Percentiles rank a stretch among this genome's conserved stretches.
phyloP scores from a whole-genome alignment of 1,140 invertebrate species.

The Aethina tumida region DNA sequence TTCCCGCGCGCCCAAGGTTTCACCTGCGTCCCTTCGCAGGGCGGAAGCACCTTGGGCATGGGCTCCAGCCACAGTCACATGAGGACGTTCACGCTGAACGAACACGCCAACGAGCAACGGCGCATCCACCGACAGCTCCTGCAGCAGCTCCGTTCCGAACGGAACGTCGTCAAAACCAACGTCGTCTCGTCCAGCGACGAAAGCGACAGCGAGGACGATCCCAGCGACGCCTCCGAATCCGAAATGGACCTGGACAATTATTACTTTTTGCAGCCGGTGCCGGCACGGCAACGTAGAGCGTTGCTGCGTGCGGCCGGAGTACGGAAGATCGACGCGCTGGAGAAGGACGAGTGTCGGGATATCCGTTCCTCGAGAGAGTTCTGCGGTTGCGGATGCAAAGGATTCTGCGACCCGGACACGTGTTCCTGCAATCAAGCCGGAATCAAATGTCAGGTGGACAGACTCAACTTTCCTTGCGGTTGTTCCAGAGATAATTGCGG shows the following conservation, averaged over 20 bases:
- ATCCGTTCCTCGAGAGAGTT: slow-evolving; percentile 87
- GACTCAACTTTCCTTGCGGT: slow-evolving; percentile 92
- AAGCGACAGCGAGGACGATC: slow-evolving; percentile 67
- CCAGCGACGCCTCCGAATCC: slow-evolving; percentile 72
- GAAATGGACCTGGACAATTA: slow-evolving; percentile 85
- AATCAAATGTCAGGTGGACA: slow-evolving; percentile 85
- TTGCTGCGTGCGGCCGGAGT: slow-evolving; percentile 82
- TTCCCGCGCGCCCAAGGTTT: slow-evolving; percentile 95
- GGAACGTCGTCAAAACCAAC: slow-evolving; percentile 40
- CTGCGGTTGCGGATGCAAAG: slow-evolving; percentile 92
- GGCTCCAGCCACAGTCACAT: slow-evolving; percentile 70
- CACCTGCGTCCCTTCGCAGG: slow-evolving; percentile 93
- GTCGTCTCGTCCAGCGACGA: slow-evolving; percentile 54
- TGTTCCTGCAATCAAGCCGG: slow-evolving; percentile 90
- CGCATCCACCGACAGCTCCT: slow-evolving; percentile 73
- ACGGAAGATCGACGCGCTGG: slow-evolving; percentile 83
- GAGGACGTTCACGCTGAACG: slow-evolving; percentile 52
- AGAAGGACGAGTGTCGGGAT: slow-evolving; percentile 90
- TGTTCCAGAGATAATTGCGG: slow-evolving; percentile 90
- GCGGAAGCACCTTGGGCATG: slow-evolving; percentile 96
- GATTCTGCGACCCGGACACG: slow-evolving; percentile 88
- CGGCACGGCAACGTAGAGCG: slow-evolving; percentile 79
- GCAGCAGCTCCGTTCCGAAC: slow-evolving; percentile 62
- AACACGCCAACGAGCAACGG: slow-evolving; percentile 82
- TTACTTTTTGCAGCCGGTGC: slow-evolving; percentile 88